Conservation (phyloP, 1,140 invertebrate species). For the Drosophila saltans region DNA sequence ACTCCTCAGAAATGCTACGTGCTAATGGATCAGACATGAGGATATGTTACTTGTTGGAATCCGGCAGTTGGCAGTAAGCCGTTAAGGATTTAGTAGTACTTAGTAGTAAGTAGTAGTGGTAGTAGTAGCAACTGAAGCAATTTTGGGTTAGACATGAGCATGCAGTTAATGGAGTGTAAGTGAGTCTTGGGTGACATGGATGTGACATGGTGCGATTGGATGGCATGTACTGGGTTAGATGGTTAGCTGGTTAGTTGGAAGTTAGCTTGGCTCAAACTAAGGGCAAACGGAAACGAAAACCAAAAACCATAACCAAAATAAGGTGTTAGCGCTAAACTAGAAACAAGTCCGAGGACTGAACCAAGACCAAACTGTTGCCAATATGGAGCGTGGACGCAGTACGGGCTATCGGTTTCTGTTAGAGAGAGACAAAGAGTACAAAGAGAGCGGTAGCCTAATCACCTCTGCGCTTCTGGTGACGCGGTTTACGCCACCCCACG, state of each 20-base stretch:
- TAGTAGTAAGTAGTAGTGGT: background rate
- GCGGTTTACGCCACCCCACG: slow-evolving; percentile 79
- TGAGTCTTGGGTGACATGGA: slow-evolving; percentile 41
- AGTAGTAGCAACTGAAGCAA: slow-evolving; percentile 50
- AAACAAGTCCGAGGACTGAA: slow-evolving; percentile 42
- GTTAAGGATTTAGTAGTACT: slow-evolving; percentile 29
- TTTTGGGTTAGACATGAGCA: slow-evolving; percentile 45
- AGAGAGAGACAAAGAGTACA: slow-evolving; percentile 56
- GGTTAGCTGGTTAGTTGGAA: slow-evolving; percentile 55
- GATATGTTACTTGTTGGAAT: background rate
- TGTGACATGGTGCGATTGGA: slow-evolving; percentile 68
- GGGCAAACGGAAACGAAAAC: slow-evolving; percentile 27
- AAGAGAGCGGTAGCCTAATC: slow-evolving; percentile 59
- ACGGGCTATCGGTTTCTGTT: slow-evolving; percentile 50
- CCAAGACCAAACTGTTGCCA: slow-evolving; percentile 49
- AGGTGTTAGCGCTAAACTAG: slow-evolving; percentile 21
- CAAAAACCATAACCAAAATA: slow-evolving; percentile 47
- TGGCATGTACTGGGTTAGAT: slow-evolving; percentile 43
- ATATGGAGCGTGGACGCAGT: slow-evolving; percentile 39
- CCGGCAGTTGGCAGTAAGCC: background rate
- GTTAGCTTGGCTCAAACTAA: slow-evolving; percentile 39
- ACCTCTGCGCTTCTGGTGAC: slow-evolving; percentile 82
- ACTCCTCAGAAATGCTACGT: slow-evolving; percentile 94
- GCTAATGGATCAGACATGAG: slow-evolving; percentile 84
- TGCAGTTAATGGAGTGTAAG: slow-evolving; percentile 48